Evolutionary conservation across 2,797 vertebrate genomes (phyloP), one percentile per base, ranked within the genome.

Genomic region (Zenarchopterus dispar): DNA sequence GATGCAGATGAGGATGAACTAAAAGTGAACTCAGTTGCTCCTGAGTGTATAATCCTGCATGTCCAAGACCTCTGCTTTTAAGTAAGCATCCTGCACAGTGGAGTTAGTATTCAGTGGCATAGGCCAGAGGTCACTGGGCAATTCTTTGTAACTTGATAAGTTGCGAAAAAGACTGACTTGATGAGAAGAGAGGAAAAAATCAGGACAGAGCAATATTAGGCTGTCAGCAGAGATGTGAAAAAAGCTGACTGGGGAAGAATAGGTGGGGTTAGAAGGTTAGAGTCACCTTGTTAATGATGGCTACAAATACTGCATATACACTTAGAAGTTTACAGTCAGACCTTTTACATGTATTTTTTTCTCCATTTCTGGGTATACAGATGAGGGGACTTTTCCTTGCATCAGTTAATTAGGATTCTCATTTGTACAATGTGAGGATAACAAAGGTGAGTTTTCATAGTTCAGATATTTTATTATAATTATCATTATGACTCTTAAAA

Each of bases 201-300:
- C 48, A 60, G 46, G 50, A 45, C 56, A 62, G 43, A 51, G 41
- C 18, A 26, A 63, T 24, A 43, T 47, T 49, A 19, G 56, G 43
- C 28, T 70, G 73, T 82, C 56, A 79, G 75, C 62, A 69, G 26
- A 68, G 60, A n/a, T 46, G 64, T 22, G 45, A 68, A 86, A 84
- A 80, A 56, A 72, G 85, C 72, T 84, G 73, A 91, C 63, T 18
- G 62, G 19, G 73, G 51, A 59, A 73, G 70, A 85, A 79, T 24
- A 70, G 63, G 33, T 65, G 46, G 77, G 72, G 82, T 86, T 73
- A 70, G 49, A 28, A 67, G 75, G 77, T 87, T 86, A 81, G 81
- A 42, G 31, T 47, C 49, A 19, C 56, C 67, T 79, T 83, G 82
- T 85, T 88, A 70, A 75, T 36, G 24, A 24, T 24, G 10, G 23